Conservation (phyloP, 30 jellyfish, hydroid and myxozoan genomes). For the Sanderia malayensis region DNA sequence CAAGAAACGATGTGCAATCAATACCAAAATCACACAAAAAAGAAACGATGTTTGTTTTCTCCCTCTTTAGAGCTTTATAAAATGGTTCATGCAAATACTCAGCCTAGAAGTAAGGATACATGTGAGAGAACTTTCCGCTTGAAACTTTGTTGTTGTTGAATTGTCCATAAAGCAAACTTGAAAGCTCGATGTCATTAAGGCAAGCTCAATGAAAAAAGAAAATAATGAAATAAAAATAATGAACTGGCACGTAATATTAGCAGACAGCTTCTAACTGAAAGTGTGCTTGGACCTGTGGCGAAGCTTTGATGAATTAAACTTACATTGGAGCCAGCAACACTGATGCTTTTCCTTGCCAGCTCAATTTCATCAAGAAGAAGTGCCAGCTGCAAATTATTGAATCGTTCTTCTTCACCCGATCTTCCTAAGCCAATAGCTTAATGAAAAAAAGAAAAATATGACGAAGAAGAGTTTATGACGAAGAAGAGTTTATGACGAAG, state of each 20-base stretch:
- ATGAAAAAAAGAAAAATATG: not conserved
- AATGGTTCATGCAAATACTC: slow-evolving; percentile 7
- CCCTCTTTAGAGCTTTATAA: slow-evolving; percentile 22
- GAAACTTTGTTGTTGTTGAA: too few species aligned
- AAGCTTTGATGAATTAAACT: too few species aligned
- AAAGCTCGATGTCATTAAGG: too few species aligned
- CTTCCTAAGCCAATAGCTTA: not conserved
- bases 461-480: not conserved
- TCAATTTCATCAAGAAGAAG: slow-evolving; percentile 16
- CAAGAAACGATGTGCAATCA: slow-evolving; percentile 2
- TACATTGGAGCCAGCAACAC: not conserved
- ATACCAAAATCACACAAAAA: slow-evolving; percentile 18
- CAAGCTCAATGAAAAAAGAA: too few species aligned
- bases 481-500: not conserved
- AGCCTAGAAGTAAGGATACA: not conserved
- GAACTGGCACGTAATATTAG: too few species aligned
- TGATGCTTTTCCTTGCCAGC: not conserved
- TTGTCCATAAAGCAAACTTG: too few species aligned
- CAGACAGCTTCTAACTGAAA: too few species aligned
- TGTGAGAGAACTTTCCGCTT: not conserved
- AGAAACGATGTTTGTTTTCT: slow-evolving; percentile 15
- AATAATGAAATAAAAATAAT: too few species aligned
- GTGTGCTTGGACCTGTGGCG: too few species aligned
- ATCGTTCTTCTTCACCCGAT: not conserved
- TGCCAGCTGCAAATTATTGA: slow-evolving; percentile 12